These are phyloP conservation scores for Dipodomys ordii DNA, from an alignment of 2,113 vertebrate genomes.

Conservation along the genomic window DNA sequence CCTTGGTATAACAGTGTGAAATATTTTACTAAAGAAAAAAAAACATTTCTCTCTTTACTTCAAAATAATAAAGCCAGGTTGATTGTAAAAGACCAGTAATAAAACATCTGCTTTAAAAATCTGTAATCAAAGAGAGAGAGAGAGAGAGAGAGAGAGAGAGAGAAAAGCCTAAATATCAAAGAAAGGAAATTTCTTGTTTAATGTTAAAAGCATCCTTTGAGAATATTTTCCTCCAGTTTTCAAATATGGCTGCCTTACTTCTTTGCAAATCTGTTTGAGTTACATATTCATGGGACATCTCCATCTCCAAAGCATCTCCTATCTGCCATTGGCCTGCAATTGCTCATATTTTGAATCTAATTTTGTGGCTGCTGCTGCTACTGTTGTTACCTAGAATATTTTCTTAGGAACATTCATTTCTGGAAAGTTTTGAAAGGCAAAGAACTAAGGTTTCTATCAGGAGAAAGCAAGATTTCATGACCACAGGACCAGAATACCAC, in stretches of 20 bases:
- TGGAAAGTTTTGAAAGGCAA: not conserved
- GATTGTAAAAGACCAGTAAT: not conserved
- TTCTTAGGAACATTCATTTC: not conserved
- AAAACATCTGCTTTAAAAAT: constrained; percentile 22
- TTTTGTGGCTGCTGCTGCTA: not conserved
- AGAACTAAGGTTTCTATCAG: not conserved
- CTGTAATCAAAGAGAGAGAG: not conserved
- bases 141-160: no score
- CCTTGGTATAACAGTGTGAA: not conserved
- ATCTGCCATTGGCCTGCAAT: not conserved
- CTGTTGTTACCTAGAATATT: not conserved
- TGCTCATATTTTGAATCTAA: not conserved
- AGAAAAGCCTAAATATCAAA: not conserved
- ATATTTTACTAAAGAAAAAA: not conserved
- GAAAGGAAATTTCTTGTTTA: not conserved
- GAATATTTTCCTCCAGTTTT: constrained; percentile 7
- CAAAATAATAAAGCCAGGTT: constrained; percentile 14
- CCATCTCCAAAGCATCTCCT: not conserved
- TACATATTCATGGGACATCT: not conserved
- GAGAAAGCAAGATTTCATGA: not conserved
- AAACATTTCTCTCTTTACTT: not conserved
- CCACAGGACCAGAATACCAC: not conserved
- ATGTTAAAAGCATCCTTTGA: not conserved
- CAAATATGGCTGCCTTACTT: not conserved
- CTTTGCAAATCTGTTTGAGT: not conserved